Evolutionary conservation across 2,888 invertebrate species (phyloP).

Genomic region (Thecocarcelia acutangulata): DNA sequence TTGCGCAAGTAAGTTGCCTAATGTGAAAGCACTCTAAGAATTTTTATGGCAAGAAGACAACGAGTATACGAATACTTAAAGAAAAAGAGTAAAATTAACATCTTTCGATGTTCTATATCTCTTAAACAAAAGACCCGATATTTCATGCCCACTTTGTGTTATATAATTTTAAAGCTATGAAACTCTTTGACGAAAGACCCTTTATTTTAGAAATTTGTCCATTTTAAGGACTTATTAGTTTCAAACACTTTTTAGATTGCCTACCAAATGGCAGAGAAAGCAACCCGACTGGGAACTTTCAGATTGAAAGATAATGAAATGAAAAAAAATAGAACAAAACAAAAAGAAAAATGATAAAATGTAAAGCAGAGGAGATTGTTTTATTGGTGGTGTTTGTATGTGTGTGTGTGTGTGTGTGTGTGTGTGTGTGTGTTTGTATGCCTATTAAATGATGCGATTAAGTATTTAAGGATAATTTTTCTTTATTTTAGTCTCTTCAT

Average conservation of each 20-base stretch:
- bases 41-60: too few species aligned
- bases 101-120: too few species aligned
- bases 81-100: too few species aligned
- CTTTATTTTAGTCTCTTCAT: slow-evolving; percentile 37
- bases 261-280: neutral
- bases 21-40: too few species aligned
- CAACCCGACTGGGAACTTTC: neutral
- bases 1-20: too few species aligned
- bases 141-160: too few species aligned
- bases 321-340: slow-evolving; percentile 17
- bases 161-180: too few species aligned
- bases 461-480: slow-evolving; percentile 54
- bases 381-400: neutral
- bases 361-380: slow-evolving; percentile 12
- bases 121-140: too few species aligned
- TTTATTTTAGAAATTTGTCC: too few species aligned
- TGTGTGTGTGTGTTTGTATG: neutral
- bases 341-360: slow-evolving; percentile 26
- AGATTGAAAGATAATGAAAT: slow-evolving; percentile 53
- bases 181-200: too few species aligned
- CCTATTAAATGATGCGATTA: slow-evolving; percentile 49
- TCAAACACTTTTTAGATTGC: neutral
- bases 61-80: too few species aligned
- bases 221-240: too few species aligned
- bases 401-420: neutral